Conservation (phyloP, 1,140 invertebrate genomes). For the Ephestia elutella region DNA sequence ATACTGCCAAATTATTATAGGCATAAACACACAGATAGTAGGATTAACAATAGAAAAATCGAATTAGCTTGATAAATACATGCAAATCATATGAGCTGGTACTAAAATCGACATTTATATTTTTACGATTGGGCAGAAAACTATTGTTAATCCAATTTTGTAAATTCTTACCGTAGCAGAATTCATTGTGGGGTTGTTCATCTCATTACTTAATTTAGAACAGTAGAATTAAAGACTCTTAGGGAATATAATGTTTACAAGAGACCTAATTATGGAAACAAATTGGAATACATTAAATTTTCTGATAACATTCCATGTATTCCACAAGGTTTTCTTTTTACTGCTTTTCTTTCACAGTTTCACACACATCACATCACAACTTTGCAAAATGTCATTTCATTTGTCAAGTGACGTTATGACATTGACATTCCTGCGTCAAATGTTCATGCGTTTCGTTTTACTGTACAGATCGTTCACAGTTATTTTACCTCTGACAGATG, state of each 20-base stretch:
- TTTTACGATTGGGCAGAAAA: conserved; percentile 7
- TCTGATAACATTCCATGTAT: no score
- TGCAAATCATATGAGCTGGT: conserved; percentile 36
- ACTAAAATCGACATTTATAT: conserved; percentile 1
- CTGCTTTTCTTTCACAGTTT: not conserved
- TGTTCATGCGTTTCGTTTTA: not conserved
- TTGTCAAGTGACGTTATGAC: not conserved
- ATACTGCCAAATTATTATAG: not conserved
- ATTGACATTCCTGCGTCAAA: no score
- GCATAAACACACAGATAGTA: not conserved
- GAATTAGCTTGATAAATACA: not conserved
- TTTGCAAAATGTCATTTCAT: not conserved
- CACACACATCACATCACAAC: no score
- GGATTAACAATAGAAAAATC: not conserved
- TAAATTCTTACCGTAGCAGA: conserved; percentile 54
- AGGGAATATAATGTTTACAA: no score
- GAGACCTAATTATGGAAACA: no score
- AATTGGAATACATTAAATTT: no score
- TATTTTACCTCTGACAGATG: no score
- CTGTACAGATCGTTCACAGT: no score
- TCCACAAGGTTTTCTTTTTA: no score
- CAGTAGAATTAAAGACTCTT: not conserved
- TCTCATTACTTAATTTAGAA: conserved; percentile 11
- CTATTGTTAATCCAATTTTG: conserved; percentile 11
- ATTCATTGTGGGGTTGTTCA: conserved; percentile 45